Base-by-base conservation (phyloP, 2,113 vertebrate species). In the Atherinomorus stipes region DNA sequence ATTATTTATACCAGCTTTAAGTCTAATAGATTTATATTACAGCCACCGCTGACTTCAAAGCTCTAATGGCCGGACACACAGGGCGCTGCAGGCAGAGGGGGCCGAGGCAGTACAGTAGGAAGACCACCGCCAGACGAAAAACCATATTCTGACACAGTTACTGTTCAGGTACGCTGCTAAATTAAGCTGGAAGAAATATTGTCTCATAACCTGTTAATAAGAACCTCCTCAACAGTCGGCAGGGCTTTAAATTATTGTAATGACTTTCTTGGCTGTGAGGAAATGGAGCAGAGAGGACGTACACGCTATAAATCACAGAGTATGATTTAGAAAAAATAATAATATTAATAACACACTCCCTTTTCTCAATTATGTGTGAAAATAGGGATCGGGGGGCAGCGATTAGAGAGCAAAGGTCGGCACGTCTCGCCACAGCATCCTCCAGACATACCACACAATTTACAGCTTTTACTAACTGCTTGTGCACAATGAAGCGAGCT, bases 1-100 rank as follows among this genome's bases (percentile, higher is more conserved):
- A 95, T 94, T 94, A 95, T 95, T 95, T 90, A 94, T 93, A 76
- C 85, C 81, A 67, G 89, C 90, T 90, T 94, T 93, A 93, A 93
- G 90, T 91, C 83, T 90, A 93, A 94, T 92, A 91, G 90, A 89
- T 93, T 94, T 93, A 94, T 93, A 94, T 94, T 91, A 93, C 90
- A 94, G 92, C 88, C 68, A 88, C 89, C 80, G 81, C 89, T 68
- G 87, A 92, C 88, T 93, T 93, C 91, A 93, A 94, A 94, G 90
- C 78, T 40, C 70, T 73, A 79, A 88, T 88, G 87, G 91, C 80
- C 85, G 88, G 85, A 93, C 87, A 90, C 90, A 91, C 86, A 86
- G 86, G 76, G 78, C 66, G 85, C 83, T 66, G 86, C 80, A 91
- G 85, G 80, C 83, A 74, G 71, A 28, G 80, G 90, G 86, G 79